phyloP scores from a whole-genome alignment of 2,113 vertebrate genomes.

The Collichthys lucidus region DNA sequence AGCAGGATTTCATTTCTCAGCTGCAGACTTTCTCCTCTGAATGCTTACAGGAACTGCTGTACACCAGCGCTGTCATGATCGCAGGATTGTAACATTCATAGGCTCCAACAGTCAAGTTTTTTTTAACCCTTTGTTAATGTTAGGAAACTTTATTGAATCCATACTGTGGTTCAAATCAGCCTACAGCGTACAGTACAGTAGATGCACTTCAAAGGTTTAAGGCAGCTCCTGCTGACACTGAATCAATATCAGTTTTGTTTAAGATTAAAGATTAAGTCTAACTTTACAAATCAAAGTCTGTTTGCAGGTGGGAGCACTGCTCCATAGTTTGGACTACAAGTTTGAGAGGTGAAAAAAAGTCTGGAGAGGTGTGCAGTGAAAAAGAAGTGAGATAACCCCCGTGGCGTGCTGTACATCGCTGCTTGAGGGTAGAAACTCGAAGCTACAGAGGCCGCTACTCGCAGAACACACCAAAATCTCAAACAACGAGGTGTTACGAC shows the following conservation, averaged over 20 bases:
- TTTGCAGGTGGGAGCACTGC: background rate
- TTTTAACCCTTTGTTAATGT: background rate
- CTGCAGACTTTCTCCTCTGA: conserved; percentile 13
- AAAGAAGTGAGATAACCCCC: background rate
- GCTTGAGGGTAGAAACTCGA: background rate
- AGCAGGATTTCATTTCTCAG: conserved; percentile 38
- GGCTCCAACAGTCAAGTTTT: background rate
- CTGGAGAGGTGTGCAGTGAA: background rate
- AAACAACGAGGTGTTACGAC: too few species aligned
- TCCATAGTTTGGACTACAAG: background rate
- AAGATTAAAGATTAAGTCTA: background rate
- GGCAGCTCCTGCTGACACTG: background rate
- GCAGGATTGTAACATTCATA: conserved; percentile 6
- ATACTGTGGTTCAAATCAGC: background rate
- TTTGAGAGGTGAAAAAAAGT: background rate
- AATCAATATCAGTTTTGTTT: background rate
- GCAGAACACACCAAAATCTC: background rate
- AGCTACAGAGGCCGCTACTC: background rate
- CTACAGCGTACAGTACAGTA: background rate
- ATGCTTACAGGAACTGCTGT: conserved; percentile 9
- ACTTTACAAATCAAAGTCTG: background rate
- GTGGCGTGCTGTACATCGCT: background rate
- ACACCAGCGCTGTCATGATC: conserved; percentile 7
- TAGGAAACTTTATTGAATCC: background rate
- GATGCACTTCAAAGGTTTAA: background rate